Evolutionary conservation across 2,113 vertebrate genomes (phyloP), one percentile per base, ranked within the genome.

Genomic region (Neofelis nebulosa): DNA sequence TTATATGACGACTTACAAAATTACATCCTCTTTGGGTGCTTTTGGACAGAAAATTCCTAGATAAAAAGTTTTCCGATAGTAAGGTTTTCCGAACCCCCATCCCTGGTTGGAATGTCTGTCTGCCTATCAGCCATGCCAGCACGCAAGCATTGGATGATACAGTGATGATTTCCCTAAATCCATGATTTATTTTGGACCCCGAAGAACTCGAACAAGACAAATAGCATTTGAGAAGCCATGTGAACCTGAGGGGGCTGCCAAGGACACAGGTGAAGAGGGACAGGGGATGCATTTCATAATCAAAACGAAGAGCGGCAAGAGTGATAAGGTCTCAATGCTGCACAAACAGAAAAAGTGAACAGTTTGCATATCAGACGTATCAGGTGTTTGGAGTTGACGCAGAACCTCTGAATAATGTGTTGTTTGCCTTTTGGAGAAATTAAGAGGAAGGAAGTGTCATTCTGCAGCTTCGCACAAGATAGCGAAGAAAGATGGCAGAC

Each of bases 401-500:
- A 97, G 96, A 97, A 98, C 97, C 97, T 97, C 97, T 95, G 98
- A 98, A 95, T 96, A 94, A 96, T 31, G 87, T 80, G 94, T 97
- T 98, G 98, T 98, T 98, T 98, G 98, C 96, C 96, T 98, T 95
- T 97, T 95, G 84, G 96, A 98, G 98, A 98, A 98, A 97, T 94
- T 92, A 92, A 98, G 94, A 98, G 98, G 98, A 99, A 99, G 98
- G 99, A 99, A 99, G 98, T 98, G 97, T 98, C 98, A 97, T 91
- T 97, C 95, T 96, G 85, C 89, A 97, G 45, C 98, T 96, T 96
- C 86, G 92, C 91, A 92, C 10, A 0, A 97, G 98, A 97, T 96
- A 95, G 97, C 4, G 16, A 95, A 90, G 97, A 97, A 96, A 98
- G 97, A 97, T 83, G 93, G 96, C 84, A 96, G 93, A 93, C 85